phyloP scores from a whole-genome alignment of 2,797 vertebrate genomes.

The Danio jaintianensis region DNA sequence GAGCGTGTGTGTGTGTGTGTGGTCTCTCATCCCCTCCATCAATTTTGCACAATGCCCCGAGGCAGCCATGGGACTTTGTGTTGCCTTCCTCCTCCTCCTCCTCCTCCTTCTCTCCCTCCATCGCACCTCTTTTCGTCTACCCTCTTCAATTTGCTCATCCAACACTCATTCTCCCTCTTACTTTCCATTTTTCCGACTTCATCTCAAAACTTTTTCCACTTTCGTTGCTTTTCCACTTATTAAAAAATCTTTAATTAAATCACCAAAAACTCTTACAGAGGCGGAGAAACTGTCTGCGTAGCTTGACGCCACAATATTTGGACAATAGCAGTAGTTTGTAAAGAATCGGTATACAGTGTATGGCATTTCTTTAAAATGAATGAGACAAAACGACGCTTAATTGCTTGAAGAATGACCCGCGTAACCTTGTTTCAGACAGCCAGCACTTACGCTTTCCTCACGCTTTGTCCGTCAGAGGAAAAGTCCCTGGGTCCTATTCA shows the following conservation, averaged over 20 bases:
- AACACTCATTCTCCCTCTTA: conserved; percentile 45
- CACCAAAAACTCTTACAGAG: not conserved
- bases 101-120: conserved; percentile 31
- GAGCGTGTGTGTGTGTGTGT: conserved; percentile 56
- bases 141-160: conserved; percentile 44
- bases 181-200: conserved; percentile 34
- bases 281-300: conserved; percentile 1
- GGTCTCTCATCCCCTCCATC: conserved; percentile 66
- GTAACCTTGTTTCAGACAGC: conserved; percentile 41
- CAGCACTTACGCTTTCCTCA: not conserved
- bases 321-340: conserved; percentile 7
- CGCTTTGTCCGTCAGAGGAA: conserved; percentile 14
- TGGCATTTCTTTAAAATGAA: conserved; percentile 29
- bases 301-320: not conserved
- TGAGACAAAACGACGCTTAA: conserved; percentile 32
- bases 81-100: conserved; percentile 44
- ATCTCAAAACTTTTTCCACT: conserved; percentile 7
- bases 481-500: conserved; percentile 36
- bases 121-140: conserved; percentile 29
- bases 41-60: conserved; percentile 69
- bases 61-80: conserved; percentile 65
- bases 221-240: conserved; percentile 1
- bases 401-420: conserved; percentile 38
- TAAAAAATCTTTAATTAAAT: conserved; percentile 12
- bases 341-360: conserved; percentile 1